These are phyloP conservation scores for Sphenodon punctatus DNA, from an alignment of 2,797 vertebrate species.

Conservation along the genomic window DNA sequence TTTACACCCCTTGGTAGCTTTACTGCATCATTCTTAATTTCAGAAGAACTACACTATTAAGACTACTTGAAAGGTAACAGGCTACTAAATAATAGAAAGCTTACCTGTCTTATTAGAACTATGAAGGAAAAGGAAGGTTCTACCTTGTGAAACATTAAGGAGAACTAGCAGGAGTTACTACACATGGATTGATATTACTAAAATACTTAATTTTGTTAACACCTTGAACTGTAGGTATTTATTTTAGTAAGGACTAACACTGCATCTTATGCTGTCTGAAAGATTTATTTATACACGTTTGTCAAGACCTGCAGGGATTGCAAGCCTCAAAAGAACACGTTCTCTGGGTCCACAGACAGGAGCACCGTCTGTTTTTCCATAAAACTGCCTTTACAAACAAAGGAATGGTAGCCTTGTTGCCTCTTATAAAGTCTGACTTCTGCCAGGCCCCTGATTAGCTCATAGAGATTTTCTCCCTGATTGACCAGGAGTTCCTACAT, in stretches of 20 bases:
- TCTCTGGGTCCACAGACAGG: no score
- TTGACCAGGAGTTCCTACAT: no score
- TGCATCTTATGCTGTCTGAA: neutral
- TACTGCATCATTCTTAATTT: constrained; percentile 31
- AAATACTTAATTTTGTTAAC: constrained; percentile 57
- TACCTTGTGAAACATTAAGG: constrained; percentile 61
- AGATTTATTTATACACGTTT: constrained; percentile 37
- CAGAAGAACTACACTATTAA: constrained; percentile 27
- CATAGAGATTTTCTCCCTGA: no score
- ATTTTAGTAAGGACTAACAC: constrained; percentile 43
- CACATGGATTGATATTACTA: constrained; percentile 62
- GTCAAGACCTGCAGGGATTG: no score
- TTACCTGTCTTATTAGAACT: constrained; percentile 55
- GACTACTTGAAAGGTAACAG: constrained; percentile 35
- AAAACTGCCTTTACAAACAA: no score
- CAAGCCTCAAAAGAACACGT: no score
- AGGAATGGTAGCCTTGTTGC: no score
- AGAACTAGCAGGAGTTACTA: constrained; percentile 59
- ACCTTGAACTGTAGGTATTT: constrained; percentile 51
- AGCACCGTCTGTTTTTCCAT: no score
- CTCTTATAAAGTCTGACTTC: no score
- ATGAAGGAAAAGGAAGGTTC: constrained; percentile 52
- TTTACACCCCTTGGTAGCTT: constrained; percentile 23
- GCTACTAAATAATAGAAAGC: constrained; percentile 53
- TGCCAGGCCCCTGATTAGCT: no score